phyloP scores from a whole-genome alignment of 2,113 vertebrate genomes.

The Lepidothrix coronata region DNA sequence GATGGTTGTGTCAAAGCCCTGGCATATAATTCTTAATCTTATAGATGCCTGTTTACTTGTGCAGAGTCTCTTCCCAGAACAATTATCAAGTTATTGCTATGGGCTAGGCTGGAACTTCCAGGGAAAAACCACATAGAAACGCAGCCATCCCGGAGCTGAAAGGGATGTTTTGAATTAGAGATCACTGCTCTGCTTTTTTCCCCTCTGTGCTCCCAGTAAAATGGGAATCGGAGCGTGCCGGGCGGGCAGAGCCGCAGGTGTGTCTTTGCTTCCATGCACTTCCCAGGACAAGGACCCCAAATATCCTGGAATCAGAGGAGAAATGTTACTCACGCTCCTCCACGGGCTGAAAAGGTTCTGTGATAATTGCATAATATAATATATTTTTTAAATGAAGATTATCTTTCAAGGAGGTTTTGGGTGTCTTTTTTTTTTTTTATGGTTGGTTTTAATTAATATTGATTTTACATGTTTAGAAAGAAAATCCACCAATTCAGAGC shows the following conservation, averaged over 20 bases:
- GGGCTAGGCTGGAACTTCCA: background rate
- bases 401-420: background rate
- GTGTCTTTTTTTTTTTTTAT: background rate
- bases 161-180: background rate
- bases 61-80: slow-evolving; percentile 68
- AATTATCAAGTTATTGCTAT: background rate
- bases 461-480: background rate
- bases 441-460: background rate
- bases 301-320: background rate
- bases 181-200: background rate
- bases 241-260: accelerated
- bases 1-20: slow-evolving; percentile 79
- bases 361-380: background rate
- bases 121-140: background rate
- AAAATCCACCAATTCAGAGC: background rate
- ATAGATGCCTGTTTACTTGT: slow-evolving; percentile 70
- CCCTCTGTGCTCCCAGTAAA: background rate
- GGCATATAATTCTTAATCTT: slow-evolving; percentile 74
- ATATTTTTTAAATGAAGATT: background rate
- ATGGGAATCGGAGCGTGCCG: background rate
- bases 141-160: background rate
- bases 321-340: background rate
- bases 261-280: background rate
- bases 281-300: background rate
- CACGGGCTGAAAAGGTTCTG: accelerated